phyloP scores from a whole-genome alignment of 2,113 vertebrate genomes.

The Peucedramus taeniatus region DNA sequence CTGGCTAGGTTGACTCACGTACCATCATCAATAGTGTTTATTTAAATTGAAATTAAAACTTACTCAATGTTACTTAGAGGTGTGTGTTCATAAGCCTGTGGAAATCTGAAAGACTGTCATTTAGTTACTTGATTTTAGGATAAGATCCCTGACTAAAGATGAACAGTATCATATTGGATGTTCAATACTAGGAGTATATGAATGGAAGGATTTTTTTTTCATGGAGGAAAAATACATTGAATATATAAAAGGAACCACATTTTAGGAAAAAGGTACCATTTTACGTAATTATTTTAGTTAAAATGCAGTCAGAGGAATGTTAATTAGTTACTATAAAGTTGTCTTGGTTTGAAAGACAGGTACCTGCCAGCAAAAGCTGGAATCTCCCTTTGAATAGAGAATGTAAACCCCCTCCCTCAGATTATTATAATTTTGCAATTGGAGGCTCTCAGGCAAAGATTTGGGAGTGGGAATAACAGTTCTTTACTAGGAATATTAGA shows the following conservation, averaged over 20 bases:
- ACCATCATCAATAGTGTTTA: not conserved
- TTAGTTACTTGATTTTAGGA: not conserved
- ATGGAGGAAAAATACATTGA: not conserved
- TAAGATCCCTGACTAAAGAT: not conserved
- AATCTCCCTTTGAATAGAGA: too few species aligned
- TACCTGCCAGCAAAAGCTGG: too few species aligned
- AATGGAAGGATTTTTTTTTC: not conserved
- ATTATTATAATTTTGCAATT: too few species aligned
- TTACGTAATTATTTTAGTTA: not conserved
- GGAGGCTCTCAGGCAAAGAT: too few species aligned
- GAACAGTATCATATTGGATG: not conserved
- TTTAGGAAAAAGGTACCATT: not conserved
- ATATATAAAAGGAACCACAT: not conserved
- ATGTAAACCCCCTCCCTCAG: too few species aligned
- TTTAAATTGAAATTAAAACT: not conserved
- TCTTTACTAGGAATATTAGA: too few species aligned
- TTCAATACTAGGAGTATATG: not conserved
- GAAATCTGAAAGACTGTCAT: not conserved
- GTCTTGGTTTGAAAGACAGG: too few species aligned
- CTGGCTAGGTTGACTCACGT: not conserved
- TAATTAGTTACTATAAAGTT: not conserved
- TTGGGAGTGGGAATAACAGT: too few species aligned
- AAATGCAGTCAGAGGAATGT: not conserved
- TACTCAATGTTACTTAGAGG: not conserved
- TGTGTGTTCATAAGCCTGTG: not conserved